phyloP scores from a whole-genome alignment of 2,888 invertebrate species.

The Erpobdella octoculata region DNA sequence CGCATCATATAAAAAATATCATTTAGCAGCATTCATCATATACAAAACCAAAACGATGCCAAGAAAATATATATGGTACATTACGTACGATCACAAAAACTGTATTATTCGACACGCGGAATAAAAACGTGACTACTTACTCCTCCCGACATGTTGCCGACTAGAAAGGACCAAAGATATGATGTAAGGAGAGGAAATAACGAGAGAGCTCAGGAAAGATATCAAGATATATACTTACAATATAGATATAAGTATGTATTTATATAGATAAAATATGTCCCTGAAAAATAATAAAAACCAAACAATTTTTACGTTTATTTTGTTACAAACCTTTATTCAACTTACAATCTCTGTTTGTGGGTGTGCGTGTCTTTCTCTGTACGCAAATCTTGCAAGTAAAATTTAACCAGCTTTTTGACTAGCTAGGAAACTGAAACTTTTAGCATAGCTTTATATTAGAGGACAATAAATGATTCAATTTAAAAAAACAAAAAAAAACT shows the following conservation, averaged over 20 bases:
- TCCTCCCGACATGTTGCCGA: conserved; percentile 22
- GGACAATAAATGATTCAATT: too few species aligned
- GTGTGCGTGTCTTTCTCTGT: too few species aligned
- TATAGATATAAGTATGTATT: too few species aligned
- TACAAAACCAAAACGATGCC: not conserved
- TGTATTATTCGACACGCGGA: not conserved
- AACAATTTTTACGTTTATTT: too few species aligned
- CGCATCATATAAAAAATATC: conserved; percentile 31
- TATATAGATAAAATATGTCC: too few species aligned
- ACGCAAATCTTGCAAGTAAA: too few species aligned
- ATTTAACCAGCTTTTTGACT: too few species aligned
- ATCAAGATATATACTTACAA: not conserved
- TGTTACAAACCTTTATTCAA: too few species aligned
- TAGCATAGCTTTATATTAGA: too few species aligned
- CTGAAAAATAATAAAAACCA: not conserved
- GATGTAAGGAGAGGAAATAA: not conserved
- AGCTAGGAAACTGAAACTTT: too few species aligned
- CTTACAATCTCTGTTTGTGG: too few species aligned
- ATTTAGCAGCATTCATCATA: not conserved
- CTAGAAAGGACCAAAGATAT: not conserved
- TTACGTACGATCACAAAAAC: not conserved
- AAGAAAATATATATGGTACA: not conserved
- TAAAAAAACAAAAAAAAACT: too few species aligned
- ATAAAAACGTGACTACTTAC: not conserved
- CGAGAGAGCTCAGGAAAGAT: not conserved